Evolutionary conservation across 2,113 vertebrate species (phyloP).

Genomic region (Aptenodytes patagonicus): DNA sequence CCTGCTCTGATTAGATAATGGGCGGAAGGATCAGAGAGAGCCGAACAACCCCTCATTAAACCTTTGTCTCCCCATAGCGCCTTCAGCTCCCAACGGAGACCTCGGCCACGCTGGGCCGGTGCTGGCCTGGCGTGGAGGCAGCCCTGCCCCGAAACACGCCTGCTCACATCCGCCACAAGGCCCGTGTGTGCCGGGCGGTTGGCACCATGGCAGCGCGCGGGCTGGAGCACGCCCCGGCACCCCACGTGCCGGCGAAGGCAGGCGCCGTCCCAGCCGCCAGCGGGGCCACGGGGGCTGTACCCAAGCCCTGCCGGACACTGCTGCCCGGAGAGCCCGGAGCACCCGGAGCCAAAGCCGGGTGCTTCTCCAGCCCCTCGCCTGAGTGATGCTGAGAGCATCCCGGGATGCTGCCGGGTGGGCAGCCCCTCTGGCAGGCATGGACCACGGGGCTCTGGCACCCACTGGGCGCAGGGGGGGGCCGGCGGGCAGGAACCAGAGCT

Average conservation of each 20-base stretch:
- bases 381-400: background rate
- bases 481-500: background rate
- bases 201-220: background rate
- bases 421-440: background rate
- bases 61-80: background rate
- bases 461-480: background rate
- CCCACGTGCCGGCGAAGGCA: background rate
- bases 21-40: slow-evolving; percentile 32
- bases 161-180: background rate
- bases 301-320: background rate
- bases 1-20: slow-evolving; percentile 35
- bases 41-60: background rate
- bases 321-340: background rate
- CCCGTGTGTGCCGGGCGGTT: background rate
- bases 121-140: background rate
- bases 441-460: background rate
- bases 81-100: background rate
- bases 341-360: accelerated
- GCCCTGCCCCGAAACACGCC: background rate
- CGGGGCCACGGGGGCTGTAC: accelerated
- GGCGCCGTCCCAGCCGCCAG: background rate
- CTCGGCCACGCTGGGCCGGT: background rate
- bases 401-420: background rate
- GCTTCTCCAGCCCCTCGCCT: background rate
- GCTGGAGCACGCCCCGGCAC: background rate